Conservation (phyloP, 2,888 invertebrate species). For the Yponomeuta cagnagella region DNA sequence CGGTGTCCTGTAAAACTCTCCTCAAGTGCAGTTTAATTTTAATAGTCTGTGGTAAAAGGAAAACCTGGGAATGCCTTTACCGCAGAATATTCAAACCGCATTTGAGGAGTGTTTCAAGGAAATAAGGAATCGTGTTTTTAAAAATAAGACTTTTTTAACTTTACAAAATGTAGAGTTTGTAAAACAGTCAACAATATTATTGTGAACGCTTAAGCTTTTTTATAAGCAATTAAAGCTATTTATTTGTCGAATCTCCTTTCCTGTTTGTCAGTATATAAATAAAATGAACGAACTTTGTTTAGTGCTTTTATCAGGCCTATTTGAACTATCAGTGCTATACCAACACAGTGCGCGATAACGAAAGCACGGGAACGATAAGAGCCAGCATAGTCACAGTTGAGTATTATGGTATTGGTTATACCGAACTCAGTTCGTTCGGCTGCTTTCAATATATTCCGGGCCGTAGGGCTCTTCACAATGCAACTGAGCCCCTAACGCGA, state of each 20-base stretch:
- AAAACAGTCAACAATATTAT: too few species aligned
- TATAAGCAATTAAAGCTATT: too few species aligned
- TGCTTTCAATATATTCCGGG: conserved; percentile 22
- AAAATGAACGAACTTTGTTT: neutral
- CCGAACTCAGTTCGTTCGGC: neutral
- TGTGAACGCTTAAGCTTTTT: too few species aligned
- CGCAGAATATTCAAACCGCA: too few species aligned
- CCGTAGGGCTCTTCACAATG: conserved; percentile 15
- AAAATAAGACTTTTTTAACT: too few species aligned
- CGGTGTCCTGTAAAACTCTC: too few species aligned
- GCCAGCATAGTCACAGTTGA: neutral
- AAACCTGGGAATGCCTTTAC: too few species aligned
- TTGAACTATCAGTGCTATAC: neutral
- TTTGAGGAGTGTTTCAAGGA: too few species aligned
- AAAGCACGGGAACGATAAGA: neutral
- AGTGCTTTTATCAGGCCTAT: neutral
- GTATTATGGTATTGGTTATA: neutral
- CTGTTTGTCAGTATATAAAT: neutral
- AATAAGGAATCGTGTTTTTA: too few species aligned
- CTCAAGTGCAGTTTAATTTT: too few species aligned
- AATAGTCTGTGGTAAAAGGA: too few species aligned
- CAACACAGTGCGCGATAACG: conserved; percentile 9
- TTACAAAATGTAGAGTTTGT: too few species aligned
- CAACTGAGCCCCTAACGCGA: conserved; percentile 35
- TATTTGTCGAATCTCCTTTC: neutral